Base-by-base conservation (phyloP, 2,113 vertebrate species). In the Maylandia zebra region DNA sequence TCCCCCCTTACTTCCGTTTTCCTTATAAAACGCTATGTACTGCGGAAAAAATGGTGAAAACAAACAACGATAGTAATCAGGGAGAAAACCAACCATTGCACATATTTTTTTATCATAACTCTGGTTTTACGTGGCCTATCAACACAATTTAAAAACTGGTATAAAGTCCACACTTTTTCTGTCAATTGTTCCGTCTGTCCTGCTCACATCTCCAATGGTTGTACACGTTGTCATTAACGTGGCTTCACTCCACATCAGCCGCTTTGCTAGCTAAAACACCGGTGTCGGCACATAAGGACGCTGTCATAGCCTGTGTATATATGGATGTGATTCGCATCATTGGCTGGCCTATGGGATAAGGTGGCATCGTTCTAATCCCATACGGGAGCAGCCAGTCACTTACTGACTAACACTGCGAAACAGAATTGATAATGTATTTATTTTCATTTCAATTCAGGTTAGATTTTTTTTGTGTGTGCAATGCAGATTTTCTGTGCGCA, bases 81-180 rank as follows among this genome's bases (percentile, higher is more conserved):
- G 19, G 0, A 22, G 5, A 22, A 22, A 53, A 53, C 52, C 3
- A 1, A 53, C 0, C 5, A 22, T 53, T 22, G 19, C 19, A 22
- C 0, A n/a, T 53, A 10, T 22, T 22, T 22, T 22, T 53, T 10
- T 9, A 53, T 22, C 52, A 22, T 6, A 22, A 22, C 10, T 53
- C 45, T 17, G 45, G 45, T 48, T 17, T 48, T 17, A 17, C 4
- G 48, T n/a, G 52, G 3, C 3, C 10, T 0, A 2, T 53, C 52
- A 53, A 6, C 52, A 22, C 10, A 53, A 53, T 53, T 53, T 53
- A 11, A 1, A 53, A 53, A 22, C n/a, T 53, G 52, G 19, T 53
- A 1, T 11, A 53, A 53, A 53, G 19, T 22, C 19, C 10, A 53
- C 3, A 53, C 3, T 53, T 11, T 55, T 55, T 22, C 50, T 0